Base-by-base conservation (phyloP, 2,113 vertebrate genomes). In the Sardina pilchardus region DNA sequence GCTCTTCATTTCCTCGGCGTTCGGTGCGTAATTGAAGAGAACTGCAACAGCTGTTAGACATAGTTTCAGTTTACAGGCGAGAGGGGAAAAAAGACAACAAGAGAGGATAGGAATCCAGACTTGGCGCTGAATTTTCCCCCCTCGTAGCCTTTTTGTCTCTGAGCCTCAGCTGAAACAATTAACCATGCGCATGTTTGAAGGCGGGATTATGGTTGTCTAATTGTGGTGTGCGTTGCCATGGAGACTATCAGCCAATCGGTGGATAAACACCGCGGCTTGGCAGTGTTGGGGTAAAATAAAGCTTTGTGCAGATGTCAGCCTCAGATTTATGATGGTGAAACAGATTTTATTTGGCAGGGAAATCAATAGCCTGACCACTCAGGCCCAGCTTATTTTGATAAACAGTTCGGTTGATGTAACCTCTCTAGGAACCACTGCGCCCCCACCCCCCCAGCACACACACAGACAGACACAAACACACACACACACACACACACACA, bases 221-320 rank as follows among this genome's bases (percentile, higher is more conserved):
- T 97, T 97, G 97, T 97, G 95, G 95, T 93, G 95, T 95, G 94
- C 90, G 96, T 98, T 96, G 96, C 96, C 97, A 98, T 97, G 96
- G 97, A 92, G 92, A 98, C 96, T 97, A 97, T 98, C 97, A 93
- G 92, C 95, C 95, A 95, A 97, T 97, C 96, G 90, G 93, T 94
- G 96, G 95, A 96, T 96, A 96, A 96, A 96, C 95, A 95, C 95
- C 95, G 95, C 95, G 94, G 94, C 95, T 97, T 97, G 96, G 96
- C 96, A 95, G 95, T 93, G 93, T 97, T 96, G 96, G 94, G 96
- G 95, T 95, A 95, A 97, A 96, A 96, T 90, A 90, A 94, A 94
- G 95, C 95, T 96, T 96, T 96, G 96, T 97, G 94, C 93, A 95
- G 95, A 96, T 97, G 97, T 97, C 96, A 97, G 96, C 93, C 93